These are phyloP conservation scores for Coracopsis vasa DNA, from an alignment of 2,113 vertebrate genomes.

Conservation along the genomic window DNA sequence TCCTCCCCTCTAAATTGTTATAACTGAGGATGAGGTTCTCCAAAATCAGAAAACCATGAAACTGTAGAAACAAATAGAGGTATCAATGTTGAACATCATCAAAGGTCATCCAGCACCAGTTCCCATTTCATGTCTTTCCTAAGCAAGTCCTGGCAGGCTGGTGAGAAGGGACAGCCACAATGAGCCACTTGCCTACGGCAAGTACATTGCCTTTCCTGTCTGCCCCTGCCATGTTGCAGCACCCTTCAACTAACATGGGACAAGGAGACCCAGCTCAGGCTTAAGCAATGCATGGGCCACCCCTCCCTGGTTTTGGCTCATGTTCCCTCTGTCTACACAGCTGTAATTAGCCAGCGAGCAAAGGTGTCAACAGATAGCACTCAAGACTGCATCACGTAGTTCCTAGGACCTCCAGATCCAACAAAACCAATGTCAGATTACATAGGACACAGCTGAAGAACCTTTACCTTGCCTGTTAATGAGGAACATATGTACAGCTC, in stretches of 20 bases:
- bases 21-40: background rate
- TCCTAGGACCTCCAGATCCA: background rate
- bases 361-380: background rate
- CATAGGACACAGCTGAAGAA: background rate
- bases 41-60: background rate
- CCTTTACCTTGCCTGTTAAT: background rate
- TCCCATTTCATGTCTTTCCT: background rate
- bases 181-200: accelerated
- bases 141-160: background rate
- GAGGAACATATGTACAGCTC: background rate
- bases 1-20: background rate
- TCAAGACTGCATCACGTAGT: accelerated
- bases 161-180: background rate
- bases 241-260: background rate
- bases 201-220: accelerated
- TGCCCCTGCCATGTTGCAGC: background rate
- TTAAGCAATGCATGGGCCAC: background rate
- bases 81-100: accelerated
- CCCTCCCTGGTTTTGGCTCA: background rate
- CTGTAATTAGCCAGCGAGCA: background rate
- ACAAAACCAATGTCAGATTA: background rate
- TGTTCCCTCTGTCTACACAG: background rate
- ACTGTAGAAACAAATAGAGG: background rate
- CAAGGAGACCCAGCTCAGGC: background rate
- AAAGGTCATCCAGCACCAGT: background rate